A percentile compares a stretch with the other conserved stretches of the same genome.
These are phyloP conservation scores for Myotis lucifugus DNA, from an alignment of 2,113 vertebrate species.

Conservation along the genomic window DNA sequence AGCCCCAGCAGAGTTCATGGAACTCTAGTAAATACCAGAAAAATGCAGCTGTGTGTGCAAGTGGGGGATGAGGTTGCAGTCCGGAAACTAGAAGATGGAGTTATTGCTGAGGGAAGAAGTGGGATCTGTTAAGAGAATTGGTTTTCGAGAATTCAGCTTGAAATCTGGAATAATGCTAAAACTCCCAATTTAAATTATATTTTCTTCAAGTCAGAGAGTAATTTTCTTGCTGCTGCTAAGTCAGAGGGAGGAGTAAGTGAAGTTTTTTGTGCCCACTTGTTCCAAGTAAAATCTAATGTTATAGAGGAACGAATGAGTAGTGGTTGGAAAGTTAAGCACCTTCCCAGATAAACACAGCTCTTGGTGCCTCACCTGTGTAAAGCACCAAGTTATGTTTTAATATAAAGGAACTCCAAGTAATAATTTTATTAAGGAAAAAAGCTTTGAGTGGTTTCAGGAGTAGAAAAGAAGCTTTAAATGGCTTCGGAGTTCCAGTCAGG, in stretches of 20 bases:
- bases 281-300: background rate
- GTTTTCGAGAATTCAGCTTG: background rate
- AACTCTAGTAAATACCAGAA: slow-evolving; percentile 33
- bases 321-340: background rate
- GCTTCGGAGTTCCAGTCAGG: background rate
- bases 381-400: slow-evolving; percentile 26
- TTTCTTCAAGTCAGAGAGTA: background rate
- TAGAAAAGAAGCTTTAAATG: slow-evolving; percentile 14
- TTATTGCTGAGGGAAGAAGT: background rate
- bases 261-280: background rate
- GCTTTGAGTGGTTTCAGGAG: background rate
- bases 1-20: slow-evolving; percentile 9
- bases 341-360: background rate
- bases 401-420: slow-evolving; percentile 21
- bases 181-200: background rate
- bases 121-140: background rate
- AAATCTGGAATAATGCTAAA: slow-evolving; percentile 27
- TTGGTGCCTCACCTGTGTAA: background rate
- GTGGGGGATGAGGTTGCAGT: background rate
- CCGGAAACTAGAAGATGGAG: background rate
- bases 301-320: too few relatives aligned
- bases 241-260: background rate
- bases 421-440: slow-evolving; percentile 6
- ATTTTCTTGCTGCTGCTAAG: background rate
- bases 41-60: background rate